Conservation (phyloP, 2,888 invertebrate species). For the Micropterix aruncella region DNA sequence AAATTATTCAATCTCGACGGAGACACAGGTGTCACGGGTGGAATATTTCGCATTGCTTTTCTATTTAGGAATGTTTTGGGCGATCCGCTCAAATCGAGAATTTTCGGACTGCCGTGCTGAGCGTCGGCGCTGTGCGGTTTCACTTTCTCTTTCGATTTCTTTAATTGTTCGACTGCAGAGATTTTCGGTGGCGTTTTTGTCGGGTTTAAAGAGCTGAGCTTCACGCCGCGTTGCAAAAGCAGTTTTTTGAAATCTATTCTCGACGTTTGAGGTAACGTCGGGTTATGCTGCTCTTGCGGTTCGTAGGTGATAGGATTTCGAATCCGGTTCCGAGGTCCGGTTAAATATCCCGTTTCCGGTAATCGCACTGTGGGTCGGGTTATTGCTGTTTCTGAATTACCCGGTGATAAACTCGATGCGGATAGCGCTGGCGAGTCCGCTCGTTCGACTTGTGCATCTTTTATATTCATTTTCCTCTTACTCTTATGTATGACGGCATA, state of each 20-base stretch:
- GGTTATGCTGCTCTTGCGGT: constrained; percentile 32
- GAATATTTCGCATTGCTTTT: constrained; percentile 31
- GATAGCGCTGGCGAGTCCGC: constrained; percentile 31
- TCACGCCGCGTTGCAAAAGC: constrained; percentile 61
- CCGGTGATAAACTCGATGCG: constrained; percentile 35
- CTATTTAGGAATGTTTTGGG: constrained; percentile 55
- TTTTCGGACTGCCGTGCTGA: constrained; percentile 22
- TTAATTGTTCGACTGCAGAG: constrained; percentile 69
- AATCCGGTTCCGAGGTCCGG: constrained; percentile 39
- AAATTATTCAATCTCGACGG: constrained; percentile 38
- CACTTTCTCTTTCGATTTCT: constrained; percentile 45
- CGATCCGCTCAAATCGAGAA: constrained; percentile 55
- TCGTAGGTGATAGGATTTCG: constrained; percentile 48
- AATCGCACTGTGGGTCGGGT: constrained; percentile 27
- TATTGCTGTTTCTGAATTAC: constrained; percentile 33
- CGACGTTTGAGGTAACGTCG: constrained; percentile 52
- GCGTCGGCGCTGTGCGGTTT: constrained; percentile 18
- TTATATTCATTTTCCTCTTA: constrained; percentile 58
- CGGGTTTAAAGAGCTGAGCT: constrained; percentile 37
- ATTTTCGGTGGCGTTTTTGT: constrained; percentile 44
- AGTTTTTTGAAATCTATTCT: constrained; percentile 74
- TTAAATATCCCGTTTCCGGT: constrained; percentile 48
- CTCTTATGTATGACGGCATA: constrained; percentile 67
- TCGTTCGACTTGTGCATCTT: constrained; percentile 34
- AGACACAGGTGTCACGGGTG: constrained; percentile 33